phyloP scores from a whole-genome alignment of 2,888 invertebrate species.

The Drosophila melanosoma region DNA sequence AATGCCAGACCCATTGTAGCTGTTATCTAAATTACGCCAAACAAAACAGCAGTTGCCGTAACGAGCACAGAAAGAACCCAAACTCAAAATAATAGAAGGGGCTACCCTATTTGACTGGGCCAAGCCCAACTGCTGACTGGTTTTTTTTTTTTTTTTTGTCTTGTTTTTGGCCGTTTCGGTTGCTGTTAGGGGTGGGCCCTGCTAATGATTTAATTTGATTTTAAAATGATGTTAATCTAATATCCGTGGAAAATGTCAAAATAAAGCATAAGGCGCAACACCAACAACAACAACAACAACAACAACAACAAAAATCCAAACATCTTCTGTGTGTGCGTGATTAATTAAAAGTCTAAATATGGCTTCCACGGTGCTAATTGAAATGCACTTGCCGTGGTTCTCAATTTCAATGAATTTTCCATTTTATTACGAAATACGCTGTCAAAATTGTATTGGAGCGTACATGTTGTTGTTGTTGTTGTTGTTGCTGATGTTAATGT shows the following conservation, averaged over 20 bases:
- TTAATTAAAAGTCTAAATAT: constrained; percentile 74
- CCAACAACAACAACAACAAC: constrained; percentile 13
- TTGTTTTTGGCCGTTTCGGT: constrained; percentile 19
- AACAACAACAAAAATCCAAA: not conserved
- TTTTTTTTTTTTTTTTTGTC: not conserved
- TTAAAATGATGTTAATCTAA: constrained; percentile 83
- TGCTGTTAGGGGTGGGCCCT: constrained; percentile 66
- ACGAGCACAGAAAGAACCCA: constrained; percentile 47
- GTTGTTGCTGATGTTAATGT: constrained; percentile 37
- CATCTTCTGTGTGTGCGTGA: constrained; percentile 38
- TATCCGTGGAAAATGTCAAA: constrained; percentile 84
- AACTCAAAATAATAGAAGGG: constrained; percentile 24
- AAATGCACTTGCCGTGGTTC: constrained; percentile 77
- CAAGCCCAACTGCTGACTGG: constrained; percentile 41
- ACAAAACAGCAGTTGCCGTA: constrained; percentile 80
- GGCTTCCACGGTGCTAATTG: constrained; percentile 65
- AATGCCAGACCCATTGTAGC: constrained; percentile 63
- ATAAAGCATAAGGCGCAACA: constrained; percentile 68
- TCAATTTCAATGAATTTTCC: constrained; percentile 78
- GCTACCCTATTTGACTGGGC: constrained; percentile 23
- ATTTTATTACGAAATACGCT: constrained; percentile 81
- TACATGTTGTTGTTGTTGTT: not conserved
- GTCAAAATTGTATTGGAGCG: constrained; percentile 74
- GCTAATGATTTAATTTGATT: constrained; percentile 83
- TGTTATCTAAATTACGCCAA: constrained; percentile 81